Evolutionary conservation across 2,888 invertebrate species (phyloP).

Genomic region (Lepetodrilus schrolli): DNA sequence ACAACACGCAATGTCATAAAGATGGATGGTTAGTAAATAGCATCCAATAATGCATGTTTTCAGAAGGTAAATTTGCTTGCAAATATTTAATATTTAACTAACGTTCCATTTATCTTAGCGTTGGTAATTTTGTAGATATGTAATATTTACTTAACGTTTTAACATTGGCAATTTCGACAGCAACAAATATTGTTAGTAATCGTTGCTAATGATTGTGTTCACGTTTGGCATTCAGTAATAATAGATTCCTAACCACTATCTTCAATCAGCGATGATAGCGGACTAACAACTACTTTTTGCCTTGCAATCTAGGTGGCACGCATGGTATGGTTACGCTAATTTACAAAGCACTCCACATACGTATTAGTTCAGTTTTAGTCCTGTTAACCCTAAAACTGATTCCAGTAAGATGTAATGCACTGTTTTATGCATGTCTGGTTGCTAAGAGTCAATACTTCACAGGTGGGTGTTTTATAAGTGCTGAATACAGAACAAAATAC

Average conservation of each 20-base stretch:
- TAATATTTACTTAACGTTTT: no score
- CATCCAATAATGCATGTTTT: no score
- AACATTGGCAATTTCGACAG: no score
- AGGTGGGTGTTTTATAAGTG: background rate
- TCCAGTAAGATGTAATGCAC: conserved; percentile 5
- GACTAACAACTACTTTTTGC: background rate
- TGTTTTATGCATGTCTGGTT: conserved; percentile 1
- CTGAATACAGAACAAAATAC: no score
- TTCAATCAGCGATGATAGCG: background rate
- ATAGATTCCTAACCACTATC: background rate
- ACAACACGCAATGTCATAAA: no score
- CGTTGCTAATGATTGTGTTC: no score
- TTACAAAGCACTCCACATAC: conserved; percentile 15
- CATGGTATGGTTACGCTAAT: conserved; percentile 9
- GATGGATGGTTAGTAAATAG: no score
- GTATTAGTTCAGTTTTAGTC: background rate
- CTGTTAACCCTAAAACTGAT: background rate
- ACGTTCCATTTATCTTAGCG: no score
- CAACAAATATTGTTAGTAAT: no score
- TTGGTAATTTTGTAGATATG: no score
- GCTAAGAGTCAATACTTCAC: background rate
- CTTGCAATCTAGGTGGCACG: conserved; percentile 2
- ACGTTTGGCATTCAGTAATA: background rate
- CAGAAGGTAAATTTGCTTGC: no score
- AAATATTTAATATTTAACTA: no score